A percentile compares a stretch with the other conserved stretches of the same genome.
These are phyloP conservation scores for Lasioglossum zephyrum DNA, from an alignment of 2,888 invertebrate genomes.

Conservation along the genomic window DNA sequence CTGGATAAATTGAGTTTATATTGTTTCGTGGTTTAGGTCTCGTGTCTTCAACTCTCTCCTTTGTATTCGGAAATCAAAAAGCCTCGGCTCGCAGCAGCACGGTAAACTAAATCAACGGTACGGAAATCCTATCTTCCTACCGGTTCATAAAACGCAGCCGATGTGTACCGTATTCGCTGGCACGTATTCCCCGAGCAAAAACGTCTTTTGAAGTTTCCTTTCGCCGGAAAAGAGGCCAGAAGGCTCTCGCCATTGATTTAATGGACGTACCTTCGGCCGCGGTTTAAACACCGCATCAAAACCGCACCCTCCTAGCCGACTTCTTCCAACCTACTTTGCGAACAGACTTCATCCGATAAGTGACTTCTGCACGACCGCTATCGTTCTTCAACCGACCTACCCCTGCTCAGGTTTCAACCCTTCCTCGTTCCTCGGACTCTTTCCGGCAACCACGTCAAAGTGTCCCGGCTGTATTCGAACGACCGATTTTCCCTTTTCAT, in stretches of 20 bases:
- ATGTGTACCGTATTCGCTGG: slow-evolving; percentile 45
- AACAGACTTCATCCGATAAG: slow-evolving; percentile 63
- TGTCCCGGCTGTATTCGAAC: slow-evolving; percentile 8
- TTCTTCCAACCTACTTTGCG: slow-evolving; percentile 44
- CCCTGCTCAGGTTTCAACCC: slow-evolving; percentile 24
- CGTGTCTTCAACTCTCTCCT: not conserved
- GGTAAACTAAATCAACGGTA: slow-evolving; percentile 58
- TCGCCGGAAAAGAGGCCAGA: slow-evolving; percentile 48
- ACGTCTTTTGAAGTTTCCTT: slow-evolving; percentile 72
- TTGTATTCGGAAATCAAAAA: slow-evolving; percentile 51
- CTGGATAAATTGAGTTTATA: not conserved
- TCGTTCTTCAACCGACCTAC: slow-evolving; percentile 35
- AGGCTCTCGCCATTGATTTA: slow-evolving; percentile 69
- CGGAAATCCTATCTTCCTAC: slow-evolving; percentile 42
- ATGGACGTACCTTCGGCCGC: slow-evolving; percentile 66
- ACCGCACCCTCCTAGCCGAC: slow-evolving; percentile 52
- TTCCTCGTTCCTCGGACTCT: slow-evolving; percentile 28
- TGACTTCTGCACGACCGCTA: slow-evolving; percentile 57
- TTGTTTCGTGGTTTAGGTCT: not conserved
- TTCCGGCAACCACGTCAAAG: slow-evolving; percentile 36
- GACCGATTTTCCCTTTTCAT: slow-evolving; percentile 9
- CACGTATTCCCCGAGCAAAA: slow-evolving; percentile 60
- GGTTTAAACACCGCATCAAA: slow-evolving; percentile 71
- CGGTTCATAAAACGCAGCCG: slow-evolving; percentile 53
- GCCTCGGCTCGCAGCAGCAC: slow-evolving; percentile 56